These are phyloP conservation scores for Diaphora mendica DNA, from an alignment of 2,888 invertebrate species.

Conservation along the genomic window DNA sequence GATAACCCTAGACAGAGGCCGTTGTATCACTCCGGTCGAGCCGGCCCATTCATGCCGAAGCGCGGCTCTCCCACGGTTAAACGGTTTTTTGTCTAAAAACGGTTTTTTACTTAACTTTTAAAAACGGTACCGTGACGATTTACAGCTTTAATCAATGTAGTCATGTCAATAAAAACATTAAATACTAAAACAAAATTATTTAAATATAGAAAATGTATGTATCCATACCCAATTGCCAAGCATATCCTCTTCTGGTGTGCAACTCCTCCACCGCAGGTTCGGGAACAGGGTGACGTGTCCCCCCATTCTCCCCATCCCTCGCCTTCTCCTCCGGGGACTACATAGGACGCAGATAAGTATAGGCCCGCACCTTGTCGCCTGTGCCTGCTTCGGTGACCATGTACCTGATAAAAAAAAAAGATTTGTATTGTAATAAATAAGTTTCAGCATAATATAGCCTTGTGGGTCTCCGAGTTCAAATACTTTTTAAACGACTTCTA, in stretches of 20 bases:
- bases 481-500: too few relatives aligned
- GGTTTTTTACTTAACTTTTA: too few relatives aligned
- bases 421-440: not conserved
- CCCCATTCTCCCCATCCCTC: constrained; percentile 94
- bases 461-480: not conserved
- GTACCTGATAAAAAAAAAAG: constrained; percentile 57
- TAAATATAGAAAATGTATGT: not conserved
- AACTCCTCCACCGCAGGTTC: constrained; percentile 97
- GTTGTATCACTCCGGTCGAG: too few relatives aligned
- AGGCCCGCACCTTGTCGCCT: constrained; percentile 92
- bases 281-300: constrained; percentile 93
- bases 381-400: constrained; percentile 90
- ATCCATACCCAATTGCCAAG: constrained; percentile 84
- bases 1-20: too few relatives aligned
- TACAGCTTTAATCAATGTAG: too few relatives aligned
- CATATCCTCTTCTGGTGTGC: constrained; percentile 94
- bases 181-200: too few relatives aligned
- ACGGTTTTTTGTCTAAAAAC: too few relatives aligned
- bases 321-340: constrained; percentile 90
- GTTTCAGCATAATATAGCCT: not conserved
- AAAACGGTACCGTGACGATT: not conserved
- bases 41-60: too few relatives aligned
- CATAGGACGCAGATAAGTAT: constrained; percentile 90
- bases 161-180: too few relatives aligned
- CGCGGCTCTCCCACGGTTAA: too few relatives aligned